Percentiles rank a stretch among this genome's conserved stretches.
These are phyloP conservation scores for Platyscapa corneri DNA, from an alignment of 1,140 invertebrate genomes.

Conservation along the genomic window DNA sequence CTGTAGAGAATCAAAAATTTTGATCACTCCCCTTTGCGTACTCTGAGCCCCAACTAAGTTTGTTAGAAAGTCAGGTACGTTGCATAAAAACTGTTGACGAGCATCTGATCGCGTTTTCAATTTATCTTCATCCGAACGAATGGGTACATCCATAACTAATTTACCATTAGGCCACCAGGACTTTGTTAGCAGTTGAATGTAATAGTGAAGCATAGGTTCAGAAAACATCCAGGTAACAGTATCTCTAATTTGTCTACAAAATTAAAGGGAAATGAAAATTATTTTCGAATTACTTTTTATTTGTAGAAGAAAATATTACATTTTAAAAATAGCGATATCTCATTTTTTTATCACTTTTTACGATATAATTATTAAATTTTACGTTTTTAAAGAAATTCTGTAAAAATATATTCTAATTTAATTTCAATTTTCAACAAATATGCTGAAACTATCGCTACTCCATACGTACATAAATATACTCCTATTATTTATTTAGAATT, in stretches of 20 bases:
- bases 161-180: conserved; percentile 92
- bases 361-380: too few relatives aligned
- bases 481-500: too few relatives aligned
- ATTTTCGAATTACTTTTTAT: not conserved
- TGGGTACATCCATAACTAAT: conserved; percentile 74
- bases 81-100: conserved; percentile 80
- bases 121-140: conserved; percentile 82
- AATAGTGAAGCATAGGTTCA: conserved; percentile 92
- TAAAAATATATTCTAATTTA: too few relatives aligned
- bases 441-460: too few relatives aligned
- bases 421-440: too few relatives aligned
- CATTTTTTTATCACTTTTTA: too few relatives aligned
- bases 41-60: conserved; percentile 90
- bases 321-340: too few relatives aligned
- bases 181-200: conserved; percentile 87
- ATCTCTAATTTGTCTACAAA: conserved; percentile 87
- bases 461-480: too few relatives aligned
- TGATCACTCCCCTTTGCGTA: conserved; percentile 86
- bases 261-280: not conserved
- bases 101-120: conserved; percentile 79
- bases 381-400: too few relatives aligned
- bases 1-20: conserved; percentile 91
- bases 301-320: not conserved
- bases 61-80: conserved; percentile 86
- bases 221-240: conserved; percentile 91